Evolutionary conservation across 2,113 vertebrate genomes (phyloP).

Genomic region (Alligator sinensis): DNA sequence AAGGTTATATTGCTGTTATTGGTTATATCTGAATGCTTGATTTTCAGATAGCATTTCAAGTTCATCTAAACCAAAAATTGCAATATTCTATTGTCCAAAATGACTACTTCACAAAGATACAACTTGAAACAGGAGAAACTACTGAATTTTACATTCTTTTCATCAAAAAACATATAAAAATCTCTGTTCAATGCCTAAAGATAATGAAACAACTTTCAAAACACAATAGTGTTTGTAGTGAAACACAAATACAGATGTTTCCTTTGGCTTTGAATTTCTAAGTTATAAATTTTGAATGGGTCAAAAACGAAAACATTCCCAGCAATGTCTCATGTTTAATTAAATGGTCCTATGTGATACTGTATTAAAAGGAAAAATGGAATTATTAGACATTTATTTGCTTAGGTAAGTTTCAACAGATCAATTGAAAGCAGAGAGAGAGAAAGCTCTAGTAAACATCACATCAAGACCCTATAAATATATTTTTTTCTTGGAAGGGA

Average conservation of each 20-base stretch:
- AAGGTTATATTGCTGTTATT: not conserved
- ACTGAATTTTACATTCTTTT: not conserved
- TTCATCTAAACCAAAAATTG: not conserved
- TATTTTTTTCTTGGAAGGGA: not conserved
- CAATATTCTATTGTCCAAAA: not conserved
- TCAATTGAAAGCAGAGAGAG: not conserved
- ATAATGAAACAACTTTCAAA: not conserved
- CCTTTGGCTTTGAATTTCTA: not conserved
- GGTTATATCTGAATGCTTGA: not conserved
- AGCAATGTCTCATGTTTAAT: not conserved
- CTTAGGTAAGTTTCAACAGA: not conserved
- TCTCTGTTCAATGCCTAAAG: not conserved
- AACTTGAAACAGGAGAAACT: not conserved
- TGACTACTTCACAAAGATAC: not conserved
- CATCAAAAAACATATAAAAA: not conserved
- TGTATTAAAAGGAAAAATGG: not conserved
- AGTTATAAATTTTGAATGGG: not conserved
- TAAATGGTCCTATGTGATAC: not conserved
- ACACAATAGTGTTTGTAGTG: not conserved
- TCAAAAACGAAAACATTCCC: not conserved
- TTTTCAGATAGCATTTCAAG: not conserved
- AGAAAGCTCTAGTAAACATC: no score
- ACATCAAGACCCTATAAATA: not conserved
- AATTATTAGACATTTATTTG: not conserved
- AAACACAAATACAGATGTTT: not conserved